These are phyloP conservation scores for Marmota flaviventris DNA, from an alignment of 2,113 vertebrate species.

Conservation along the genomic window DNA sequence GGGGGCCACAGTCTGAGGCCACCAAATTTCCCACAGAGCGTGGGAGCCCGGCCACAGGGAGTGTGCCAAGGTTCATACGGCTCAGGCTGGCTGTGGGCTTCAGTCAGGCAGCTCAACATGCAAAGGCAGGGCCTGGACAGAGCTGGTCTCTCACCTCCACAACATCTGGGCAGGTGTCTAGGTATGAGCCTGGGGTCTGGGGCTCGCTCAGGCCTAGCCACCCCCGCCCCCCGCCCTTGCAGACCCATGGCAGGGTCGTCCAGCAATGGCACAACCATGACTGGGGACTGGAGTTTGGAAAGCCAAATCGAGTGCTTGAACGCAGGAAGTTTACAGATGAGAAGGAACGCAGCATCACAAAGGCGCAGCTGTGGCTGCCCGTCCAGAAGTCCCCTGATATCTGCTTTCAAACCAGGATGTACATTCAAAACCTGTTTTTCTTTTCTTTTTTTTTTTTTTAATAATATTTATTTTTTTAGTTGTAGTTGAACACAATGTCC, in stretches of 20 bases:
- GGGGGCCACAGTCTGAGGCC: background rate
- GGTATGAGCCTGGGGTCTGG: background rate
- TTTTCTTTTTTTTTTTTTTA: no score
- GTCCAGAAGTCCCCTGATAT: background rate
- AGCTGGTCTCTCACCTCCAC: background rate
- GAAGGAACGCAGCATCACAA: background rate
- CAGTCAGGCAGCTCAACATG: background rate
- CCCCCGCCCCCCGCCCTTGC: no score
- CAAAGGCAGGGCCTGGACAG: no score
- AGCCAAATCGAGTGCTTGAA: rapidly evolving
- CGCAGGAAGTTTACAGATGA: rapidly evolving
- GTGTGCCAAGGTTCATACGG: background rate
- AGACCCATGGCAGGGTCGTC: no score
- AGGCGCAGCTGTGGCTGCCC: background rate
- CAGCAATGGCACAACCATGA: background rate
- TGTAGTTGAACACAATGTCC: no score
- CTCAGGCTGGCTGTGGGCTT: background rate
- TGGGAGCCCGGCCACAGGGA: background rate
- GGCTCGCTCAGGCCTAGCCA: background rate
- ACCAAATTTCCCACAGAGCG: background rate
- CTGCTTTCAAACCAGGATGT: background rate
- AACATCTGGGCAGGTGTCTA: background rate
- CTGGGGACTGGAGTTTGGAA: background rate
- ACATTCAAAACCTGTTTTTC: background rate
- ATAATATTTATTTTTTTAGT: no score